These are phyloP conservation scores for Zaprionus lineosus DNA, from an alignment of 2,888 invertebrate genomes.

Conservation along the genomic window DNA sequence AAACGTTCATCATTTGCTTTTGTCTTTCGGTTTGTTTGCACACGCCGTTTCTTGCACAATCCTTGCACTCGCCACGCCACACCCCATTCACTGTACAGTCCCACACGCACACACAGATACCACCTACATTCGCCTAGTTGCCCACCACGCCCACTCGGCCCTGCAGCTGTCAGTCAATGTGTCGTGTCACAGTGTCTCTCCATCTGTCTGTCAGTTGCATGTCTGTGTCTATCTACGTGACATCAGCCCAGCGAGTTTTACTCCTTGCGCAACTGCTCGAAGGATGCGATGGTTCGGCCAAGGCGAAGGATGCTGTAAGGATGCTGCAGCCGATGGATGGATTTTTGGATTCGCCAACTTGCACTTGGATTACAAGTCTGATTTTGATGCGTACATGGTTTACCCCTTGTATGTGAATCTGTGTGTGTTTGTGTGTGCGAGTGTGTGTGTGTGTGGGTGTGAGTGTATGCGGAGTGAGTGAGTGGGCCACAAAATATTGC, in stretches of 20 bases:
- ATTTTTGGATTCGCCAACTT: constrained; percentile 78
- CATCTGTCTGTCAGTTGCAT: constrained; percentile 81
- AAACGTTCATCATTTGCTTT: constrained; percentile 76
- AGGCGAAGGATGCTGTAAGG: constrained; percentile 41
- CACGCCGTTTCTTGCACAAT: constrained; percentile 74
- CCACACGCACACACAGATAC: neutral
- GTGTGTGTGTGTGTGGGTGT: constrained; percentile 7
- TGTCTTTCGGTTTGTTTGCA: constrained; percentile 78
- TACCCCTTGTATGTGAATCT: constrained; percentile 26
- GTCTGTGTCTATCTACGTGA: constrained; percentile 79
- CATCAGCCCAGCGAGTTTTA: constrained; percentile 69
- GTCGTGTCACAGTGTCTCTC: constrained; percentile 80
- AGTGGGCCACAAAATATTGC: constrained; percentile 55
- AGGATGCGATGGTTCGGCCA: constrained; percentile 10
- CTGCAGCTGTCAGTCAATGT: constrained; percentile 80
- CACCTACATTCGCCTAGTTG: constrained; percentile 11
- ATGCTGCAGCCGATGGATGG: constrained; percentile 74
- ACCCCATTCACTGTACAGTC: constrained; percentile 1
- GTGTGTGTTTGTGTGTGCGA: constrained; percentile 12
- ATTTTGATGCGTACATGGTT: constrained; percentile 78
- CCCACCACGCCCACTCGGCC: constrained; percentile 45
- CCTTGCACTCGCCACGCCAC: constrained; percentile 51
- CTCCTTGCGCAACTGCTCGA: constrained; percentile 58
- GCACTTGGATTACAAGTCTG: constrained; percentile 80
- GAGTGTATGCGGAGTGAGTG: constrained; percentile 12